Base-by-base conservation (phyloP, 2,888 invertebrate genomes). In the Toxonevra muliebris region DNA sequence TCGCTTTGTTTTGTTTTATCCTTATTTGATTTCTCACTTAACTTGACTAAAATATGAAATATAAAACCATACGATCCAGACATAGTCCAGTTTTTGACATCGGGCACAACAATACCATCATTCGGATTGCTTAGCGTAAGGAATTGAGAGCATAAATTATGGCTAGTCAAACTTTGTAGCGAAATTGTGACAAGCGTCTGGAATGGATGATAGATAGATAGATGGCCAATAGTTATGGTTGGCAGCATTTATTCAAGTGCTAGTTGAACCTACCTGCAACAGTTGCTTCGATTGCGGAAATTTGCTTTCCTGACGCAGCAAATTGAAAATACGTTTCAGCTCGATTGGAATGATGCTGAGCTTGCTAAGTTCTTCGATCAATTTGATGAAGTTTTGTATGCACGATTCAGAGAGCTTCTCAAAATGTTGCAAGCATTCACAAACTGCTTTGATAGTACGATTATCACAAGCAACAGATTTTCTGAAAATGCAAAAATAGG, bases 61-160 rank as follows among this genome's bases (percentile, higher is more conserved):
- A 87, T 86, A 76, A 90, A 89, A n/a, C 89, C 88, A 76, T 86
- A 87, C 1, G 86, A 80, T 0, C 86, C 85, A 13, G 87, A 86
- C 67, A 88, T 87, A 8, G 87, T 86, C 89, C 89, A 89, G 77
- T 87, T 87, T 61, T 86, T 85, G 45, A 89, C 87, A 54, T 87
- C 87, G 1, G 88, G 87, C 53, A 89, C 85, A n/a, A 81, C 78
- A 60, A 90, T 87, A 30, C 88, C 88, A 75, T 87, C 87, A 73
- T 78, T 78, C 45, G 78, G 79, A 70, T 76, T 84, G 75, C 86
- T 86, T 13, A 89, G 83, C 73, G 87, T 86, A 71, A 89, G 87
- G 78, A 87, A 89, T 72, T 87, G 86, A 1, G 86, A 82, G 58
- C 88, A 88, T 2, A 84, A 84, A 58, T 80, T 83, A 50, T 75